Percentiles rank a stretch among this genome's conserved stretches.
phyloP scores from a whole-genome alignment of 2,888 invertebrate species.

The Biston betularia region DNA sequence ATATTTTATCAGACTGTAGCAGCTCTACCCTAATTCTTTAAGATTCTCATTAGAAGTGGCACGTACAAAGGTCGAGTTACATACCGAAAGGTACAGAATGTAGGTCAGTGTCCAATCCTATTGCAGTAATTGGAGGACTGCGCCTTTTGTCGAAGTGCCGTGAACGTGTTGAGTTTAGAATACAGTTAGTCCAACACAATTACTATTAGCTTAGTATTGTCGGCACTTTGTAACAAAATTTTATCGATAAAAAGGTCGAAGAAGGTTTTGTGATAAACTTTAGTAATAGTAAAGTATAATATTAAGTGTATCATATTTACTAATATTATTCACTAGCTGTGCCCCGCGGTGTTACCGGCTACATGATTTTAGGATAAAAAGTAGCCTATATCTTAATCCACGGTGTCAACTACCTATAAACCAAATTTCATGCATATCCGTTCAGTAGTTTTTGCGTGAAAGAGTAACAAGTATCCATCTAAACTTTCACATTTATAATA shows the following conservation, averaged over 20 bases:
- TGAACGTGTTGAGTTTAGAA: slow-evolving; percentile 37
- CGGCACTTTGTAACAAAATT: slow-evolving; percentile 13
- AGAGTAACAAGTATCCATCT: too few species aligned
- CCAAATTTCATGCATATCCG: too few species aligned
- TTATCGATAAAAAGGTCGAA: neutral
- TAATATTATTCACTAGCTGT: too few species aligned
- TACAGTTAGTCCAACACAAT: slow-evolving; percentile 45
- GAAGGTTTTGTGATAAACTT: neutral
- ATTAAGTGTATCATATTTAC: neutral
- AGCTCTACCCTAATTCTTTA: neutral
- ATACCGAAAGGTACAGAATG: slow-evolving; percentile 8
- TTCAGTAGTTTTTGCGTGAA: too few species aligned
- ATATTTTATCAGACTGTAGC: neutral
- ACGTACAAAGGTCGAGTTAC: slow-evolving; percentile 11
- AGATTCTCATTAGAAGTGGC: neutral
- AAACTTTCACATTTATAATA: too few species aligned
- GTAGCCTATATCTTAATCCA: too few species aligned
- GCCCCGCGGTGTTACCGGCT: too few species aligned
- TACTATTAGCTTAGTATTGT: slow-evolving; percentile 36
- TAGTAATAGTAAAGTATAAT: neutral
- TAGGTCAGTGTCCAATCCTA: slow-evolving; percentile 48
- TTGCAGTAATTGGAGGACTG: slow-evolving; percentile 52
- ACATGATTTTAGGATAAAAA: too few species aligned
- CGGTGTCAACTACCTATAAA: too few species aligned
- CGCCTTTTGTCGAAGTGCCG: slow-evolving; percentile 41